Evolutionary conservation across 2,888 invertebrate genomes (phyloP), one percentile per base, ranked within the genome.

Genomic region (Megamerina dolium): DNA sequence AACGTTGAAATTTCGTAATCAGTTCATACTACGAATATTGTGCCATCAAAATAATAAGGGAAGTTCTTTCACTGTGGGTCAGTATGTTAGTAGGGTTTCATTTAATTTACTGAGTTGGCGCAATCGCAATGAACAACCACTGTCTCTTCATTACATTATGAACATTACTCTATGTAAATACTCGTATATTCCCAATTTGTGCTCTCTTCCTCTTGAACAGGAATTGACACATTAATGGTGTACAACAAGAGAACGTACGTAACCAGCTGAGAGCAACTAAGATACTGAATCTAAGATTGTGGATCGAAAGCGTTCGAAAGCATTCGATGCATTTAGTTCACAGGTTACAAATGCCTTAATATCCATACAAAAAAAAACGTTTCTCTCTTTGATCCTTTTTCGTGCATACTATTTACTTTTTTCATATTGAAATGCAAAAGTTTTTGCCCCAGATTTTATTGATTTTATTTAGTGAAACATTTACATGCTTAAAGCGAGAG

Each of bases 381-480:
- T 30, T 30, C 9, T 30, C 13, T 9, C 31, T 32, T 16, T 43
- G 31, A 43, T 43, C 43, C 43, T 43, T 43, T 43, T 37, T 43
- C 37, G 31, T 37, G 23, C 32, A 32, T 36, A 42, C 19, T 19
- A 27, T 40, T 27, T 42, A 38, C 16, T 43, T 18, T 33, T 37
- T 34, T 20, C 23, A 29, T 10, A 27, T 36, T 16, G 16, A 39
- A 39, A 37, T 32, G 42, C 33, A 20, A 61, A 62, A 59, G 55
- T 54, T 53, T 53, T 52, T 66, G 67, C 57, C 65, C 66, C 66
- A 67, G 67, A 66, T 66, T 64, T 66, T 67, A 66, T 66, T 64
- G 65, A 67, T 66, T 67, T 61, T 66, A 48, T 46, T 10, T 8
- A 23, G 6, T 8, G 23, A 39, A n/a, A 13, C 26, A 17, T 14